Base-by-base conservation (phyloP, 2,888 invertebrate genomes). In the Notodonta ziczac region DNA sequence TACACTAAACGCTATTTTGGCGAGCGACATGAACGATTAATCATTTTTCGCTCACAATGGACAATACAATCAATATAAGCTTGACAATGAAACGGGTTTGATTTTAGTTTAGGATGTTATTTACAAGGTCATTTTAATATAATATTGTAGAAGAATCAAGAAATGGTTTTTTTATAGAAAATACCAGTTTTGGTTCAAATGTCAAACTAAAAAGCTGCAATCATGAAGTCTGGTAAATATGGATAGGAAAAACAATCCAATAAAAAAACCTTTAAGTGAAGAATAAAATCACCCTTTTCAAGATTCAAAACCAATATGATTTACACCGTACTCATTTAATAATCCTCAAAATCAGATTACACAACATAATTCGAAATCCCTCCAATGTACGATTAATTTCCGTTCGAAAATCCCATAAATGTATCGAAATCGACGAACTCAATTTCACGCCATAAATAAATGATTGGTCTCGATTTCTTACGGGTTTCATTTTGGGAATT, bases 1-100 rank as follows among this genome's bases (percentile, higher is more conserved):
- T 70, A 58, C 62, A 73, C 69, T 73, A 69, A 60, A 46, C 65
- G 54, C 61, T 65, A 69, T 60, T 65, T 72, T 24, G 66, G 63
- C 61, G 16, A 54, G 40, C 60, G 35, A 58, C 66, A 51, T 59
- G 60, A 61, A 69, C 61, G 56, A 72, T 70, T 69, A 63, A 69
- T 72, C 60, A 69, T 72, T 72, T 68, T 69, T 67, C 66, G 63
- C 63, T 66, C 72, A 48, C 42, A 35, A 52, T 60, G 50, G 50
- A 64, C 60, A 59, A 62, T 50, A 54, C 50, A 32, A 62, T 48
- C 52, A 59, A 64, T 60, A 53, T 50, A 59, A 58, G 10, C 13
- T 32, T n/a, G 54, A 14, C 54, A 39, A 8, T 46, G 9, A 42
- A 42, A 42, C 12, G 44, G 44, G 12, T n/a, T 46, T 46, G 13